Conservation (phyloP, 2,888 invertebrate genomes). For the Leptopterna dolabrata region DNA sequence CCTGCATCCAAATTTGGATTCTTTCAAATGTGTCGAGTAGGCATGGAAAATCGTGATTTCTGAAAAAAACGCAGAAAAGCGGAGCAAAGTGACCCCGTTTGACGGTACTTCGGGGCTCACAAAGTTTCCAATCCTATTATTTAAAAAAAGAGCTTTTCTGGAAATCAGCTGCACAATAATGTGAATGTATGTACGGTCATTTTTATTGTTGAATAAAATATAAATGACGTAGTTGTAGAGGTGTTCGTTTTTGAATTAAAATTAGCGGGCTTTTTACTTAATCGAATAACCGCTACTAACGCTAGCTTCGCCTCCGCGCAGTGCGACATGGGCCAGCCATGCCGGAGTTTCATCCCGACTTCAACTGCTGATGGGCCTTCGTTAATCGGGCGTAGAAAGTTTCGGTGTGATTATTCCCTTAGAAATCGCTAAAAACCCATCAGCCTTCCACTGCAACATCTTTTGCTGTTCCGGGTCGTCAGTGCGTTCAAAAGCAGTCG, state of each 20-base stretch:
- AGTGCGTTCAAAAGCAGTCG: background rate
- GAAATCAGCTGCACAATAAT: no score
- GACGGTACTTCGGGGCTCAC: no score
- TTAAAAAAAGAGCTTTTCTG: no score
- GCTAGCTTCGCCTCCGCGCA: background rate
- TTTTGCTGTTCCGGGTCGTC: background rate
- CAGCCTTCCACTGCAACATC: background rate
- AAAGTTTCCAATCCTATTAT: no score
- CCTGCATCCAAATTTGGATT: no score
- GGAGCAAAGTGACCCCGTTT: no score
- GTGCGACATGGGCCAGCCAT: constrained; percentile 53
- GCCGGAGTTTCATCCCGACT: constrained; percentile 40
- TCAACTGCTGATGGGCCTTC: constrained; percentile 29
- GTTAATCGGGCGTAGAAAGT: constrained; percentile 9
- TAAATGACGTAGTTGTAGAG: no score
- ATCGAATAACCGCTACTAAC: background rate
- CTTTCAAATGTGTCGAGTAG: no score
- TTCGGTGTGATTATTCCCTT: background rate
- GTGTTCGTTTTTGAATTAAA: background rate
- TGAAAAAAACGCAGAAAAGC: no score
- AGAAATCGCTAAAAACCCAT: background rate
- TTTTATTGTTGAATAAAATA: background rate
- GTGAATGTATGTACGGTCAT: background rate
- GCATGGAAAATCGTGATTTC: no score
- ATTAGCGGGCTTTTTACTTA: background rate